Conservation (phyloP, 1,140 invertebrate genomes). For the Meloidogyne floridensis region DNA sequence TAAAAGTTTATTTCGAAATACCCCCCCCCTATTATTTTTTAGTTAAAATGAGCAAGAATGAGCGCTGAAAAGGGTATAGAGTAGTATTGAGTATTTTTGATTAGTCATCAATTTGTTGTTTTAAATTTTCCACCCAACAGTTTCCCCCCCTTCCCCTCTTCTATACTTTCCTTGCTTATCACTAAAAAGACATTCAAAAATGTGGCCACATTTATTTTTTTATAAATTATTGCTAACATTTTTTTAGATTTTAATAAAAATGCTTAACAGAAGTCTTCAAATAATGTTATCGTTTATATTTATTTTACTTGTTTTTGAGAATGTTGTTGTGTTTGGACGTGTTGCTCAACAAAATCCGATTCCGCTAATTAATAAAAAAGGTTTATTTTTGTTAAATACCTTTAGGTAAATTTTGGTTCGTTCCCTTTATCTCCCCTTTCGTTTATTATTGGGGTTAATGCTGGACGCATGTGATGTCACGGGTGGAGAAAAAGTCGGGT, state of each 20-base stretch:
- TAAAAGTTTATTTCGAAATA: too few species aligned
- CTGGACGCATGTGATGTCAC: too few species aligned
- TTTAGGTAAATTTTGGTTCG: too few species aligned
- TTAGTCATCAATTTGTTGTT: neutral
- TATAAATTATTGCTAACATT: neutral
- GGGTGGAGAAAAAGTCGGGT: too few species aligned
- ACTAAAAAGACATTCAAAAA: constrained; percentile 1
- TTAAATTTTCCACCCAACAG: neutral
- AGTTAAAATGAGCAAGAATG: too few species aligned
- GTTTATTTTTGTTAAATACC: neutral
- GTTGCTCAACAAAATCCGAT: neutral
- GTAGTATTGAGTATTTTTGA: neutral
- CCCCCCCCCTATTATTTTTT: too few species aligned
- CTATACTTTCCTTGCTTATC: neutral
- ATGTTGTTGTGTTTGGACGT: neutral
- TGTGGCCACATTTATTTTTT: neutral
- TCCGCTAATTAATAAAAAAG: neutral
- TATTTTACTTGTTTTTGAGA: neutral
- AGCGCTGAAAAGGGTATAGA: too few species aligned
- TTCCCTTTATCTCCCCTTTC: too few species aligned
- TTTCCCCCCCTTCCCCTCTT: neutral
- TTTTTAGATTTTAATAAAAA: neutral
- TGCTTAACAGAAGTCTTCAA: neutral
- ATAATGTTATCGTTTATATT: neutral
- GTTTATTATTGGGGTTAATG: too few species aligned